Evolutionary conservation across 2,113 vertebrate species (phyloP).

Genomic region (Sapayoa aenigma): DNA sequence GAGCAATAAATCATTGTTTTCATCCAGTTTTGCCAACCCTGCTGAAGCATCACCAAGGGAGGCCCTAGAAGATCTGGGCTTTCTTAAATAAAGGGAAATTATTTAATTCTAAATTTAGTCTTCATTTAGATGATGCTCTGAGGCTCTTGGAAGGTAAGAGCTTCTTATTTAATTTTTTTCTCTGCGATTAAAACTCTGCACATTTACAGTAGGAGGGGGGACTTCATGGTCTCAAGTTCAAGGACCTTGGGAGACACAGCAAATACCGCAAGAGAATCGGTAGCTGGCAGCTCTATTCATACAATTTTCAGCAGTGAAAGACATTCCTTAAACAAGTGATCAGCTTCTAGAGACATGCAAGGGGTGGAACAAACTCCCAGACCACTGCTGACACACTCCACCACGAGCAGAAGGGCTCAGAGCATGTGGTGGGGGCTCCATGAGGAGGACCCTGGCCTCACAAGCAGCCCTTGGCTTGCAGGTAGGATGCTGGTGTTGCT

Average conservation of each 20-base stretch:
- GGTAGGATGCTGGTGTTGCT: constrained; percentile 6
- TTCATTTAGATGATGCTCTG: background rate
- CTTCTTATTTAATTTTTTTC: background rate
- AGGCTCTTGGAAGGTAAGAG: background rate
- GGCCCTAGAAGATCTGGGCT: background rate
- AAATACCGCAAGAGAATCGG: background rate
- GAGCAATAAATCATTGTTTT: background rate
- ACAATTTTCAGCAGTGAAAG: background rate
- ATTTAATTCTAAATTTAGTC: background rate
- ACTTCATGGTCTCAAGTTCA: background rate
- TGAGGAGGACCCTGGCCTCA: background rate
- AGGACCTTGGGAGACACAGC: background rate
- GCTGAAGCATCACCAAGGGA: background rate
- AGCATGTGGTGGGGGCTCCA: background rate
- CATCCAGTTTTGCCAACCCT: background rate
- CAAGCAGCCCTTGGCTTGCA: background rate
- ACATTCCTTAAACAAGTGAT: constrained; percentile 5
- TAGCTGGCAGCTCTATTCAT: background rate
- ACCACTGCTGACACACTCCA: background rate
- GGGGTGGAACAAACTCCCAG: background rate
- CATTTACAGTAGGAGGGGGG: background rate
- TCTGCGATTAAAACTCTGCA: background rate
- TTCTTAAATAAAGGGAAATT: background rate
- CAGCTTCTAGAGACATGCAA: constrained; percentile 10
- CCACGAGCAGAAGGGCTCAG: background rate